Percentiles rank a stretch among this genome's conserved stretches.
Conservation (phyloP, 2,888 invertebrate genomes). For the Cremastinae sp. region DNA sequence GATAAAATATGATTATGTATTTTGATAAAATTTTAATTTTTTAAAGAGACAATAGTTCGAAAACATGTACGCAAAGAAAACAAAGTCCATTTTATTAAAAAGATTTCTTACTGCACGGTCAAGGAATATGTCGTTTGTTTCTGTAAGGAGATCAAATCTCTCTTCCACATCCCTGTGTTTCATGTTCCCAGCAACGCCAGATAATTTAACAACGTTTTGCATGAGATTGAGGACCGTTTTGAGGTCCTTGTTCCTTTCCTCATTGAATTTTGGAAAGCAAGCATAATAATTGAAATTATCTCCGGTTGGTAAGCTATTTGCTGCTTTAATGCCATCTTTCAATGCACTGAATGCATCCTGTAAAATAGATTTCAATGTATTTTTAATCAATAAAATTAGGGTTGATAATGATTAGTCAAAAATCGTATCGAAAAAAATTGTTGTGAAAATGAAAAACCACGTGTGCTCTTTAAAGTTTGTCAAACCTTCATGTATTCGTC, state of each 20-base stretch:
- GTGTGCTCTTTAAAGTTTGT: conserved; percentile 44
- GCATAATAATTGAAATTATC: conserved; percentile 87
- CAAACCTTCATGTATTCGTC: conserved; percentile 78
- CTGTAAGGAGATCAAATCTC: conserved; percentile 88
- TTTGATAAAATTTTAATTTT: not conserved
- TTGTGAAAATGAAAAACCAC: conserved; percentile 35
- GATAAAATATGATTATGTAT: not conserved
- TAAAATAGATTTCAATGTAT: conserved; percentile 72
- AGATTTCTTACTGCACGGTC: conserved; percentile 87
- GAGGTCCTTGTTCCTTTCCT: conserved; percentile 84
- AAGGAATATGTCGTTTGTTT: conserved; percentile 91
- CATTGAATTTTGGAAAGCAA: conserved; percentile 88
- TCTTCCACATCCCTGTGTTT: conserved; percentile 83
- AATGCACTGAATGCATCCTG: conserved; percentile 86
- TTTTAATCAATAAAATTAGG: too few relatives aligned
- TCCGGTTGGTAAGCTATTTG: conserved; percentile 88
- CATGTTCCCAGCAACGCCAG: conserved; percentile 83
- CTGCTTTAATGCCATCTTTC: conserved; percentile 85
- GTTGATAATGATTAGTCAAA: too few relatives aligned
- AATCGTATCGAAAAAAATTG: too few relatives aligned
- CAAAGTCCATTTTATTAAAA: not conserved
- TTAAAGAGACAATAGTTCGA: not conserved
- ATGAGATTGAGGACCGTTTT: conserved; percentile 84
- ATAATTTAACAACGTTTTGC: conserved; percentile 82
- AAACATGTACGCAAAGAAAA: not conserved